These are phyloP conservation scores for Campoplex capitator DNA, from an alignment of 2,888 invertebrate genomes.

Conservation along the genomic window DNA sequence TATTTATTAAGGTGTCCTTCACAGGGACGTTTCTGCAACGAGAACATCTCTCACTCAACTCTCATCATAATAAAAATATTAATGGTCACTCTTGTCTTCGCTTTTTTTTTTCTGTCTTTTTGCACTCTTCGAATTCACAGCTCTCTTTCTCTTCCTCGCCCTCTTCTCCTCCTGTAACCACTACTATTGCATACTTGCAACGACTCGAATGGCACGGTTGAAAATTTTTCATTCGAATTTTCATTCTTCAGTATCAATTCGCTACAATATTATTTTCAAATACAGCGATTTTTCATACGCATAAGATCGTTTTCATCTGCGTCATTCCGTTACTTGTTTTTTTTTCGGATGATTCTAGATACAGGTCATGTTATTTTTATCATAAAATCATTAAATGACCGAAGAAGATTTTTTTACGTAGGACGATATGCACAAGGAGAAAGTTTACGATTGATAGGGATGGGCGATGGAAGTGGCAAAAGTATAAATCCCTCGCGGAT, in stretches of 20 bases:
- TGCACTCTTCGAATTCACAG: background rate
- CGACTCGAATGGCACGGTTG: constrained; percentile 14
- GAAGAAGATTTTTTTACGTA: constrained; percentile 21
- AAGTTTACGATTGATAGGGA: constrained; percentile 41
- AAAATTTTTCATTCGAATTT: background rate
- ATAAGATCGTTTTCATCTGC: no score
- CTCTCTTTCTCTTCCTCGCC: background rate
- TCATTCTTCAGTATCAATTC: background rate
- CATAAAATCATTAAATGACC: constrained; percentile 15
- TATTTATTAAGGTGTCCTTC: constrained; percentile 54
- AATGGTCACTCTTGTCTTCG: constrained; percentile 35
- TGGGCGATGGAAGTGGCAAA: constrained; percentile 44
- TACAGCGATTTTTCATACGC: no score
- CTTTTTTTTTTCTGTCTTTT: background rate
- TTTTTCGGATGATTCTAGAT: background rate
- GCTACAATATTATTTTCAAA: no score
- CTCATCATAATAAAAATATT: constrained; percentile 48
- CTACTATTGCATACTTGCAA: background rate
- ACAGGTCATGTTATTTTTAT: background rate
- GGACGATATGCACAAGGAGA: constrained; percentile 52
- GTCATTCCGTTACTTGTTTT: no score
- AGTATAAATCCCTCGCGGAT: constrained; percentile 34
- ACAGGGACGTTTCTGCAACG: constrained; percentile 42
- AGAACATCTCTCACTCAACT: constrained; percentile 28
- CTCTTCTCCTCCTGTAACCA: background rate